Evolutionary conservation across 2,113 vertebrate species (phyloP), one percentile per base, ranked within the genome.

Genomic region (Lampris megalopsis): DNA sequence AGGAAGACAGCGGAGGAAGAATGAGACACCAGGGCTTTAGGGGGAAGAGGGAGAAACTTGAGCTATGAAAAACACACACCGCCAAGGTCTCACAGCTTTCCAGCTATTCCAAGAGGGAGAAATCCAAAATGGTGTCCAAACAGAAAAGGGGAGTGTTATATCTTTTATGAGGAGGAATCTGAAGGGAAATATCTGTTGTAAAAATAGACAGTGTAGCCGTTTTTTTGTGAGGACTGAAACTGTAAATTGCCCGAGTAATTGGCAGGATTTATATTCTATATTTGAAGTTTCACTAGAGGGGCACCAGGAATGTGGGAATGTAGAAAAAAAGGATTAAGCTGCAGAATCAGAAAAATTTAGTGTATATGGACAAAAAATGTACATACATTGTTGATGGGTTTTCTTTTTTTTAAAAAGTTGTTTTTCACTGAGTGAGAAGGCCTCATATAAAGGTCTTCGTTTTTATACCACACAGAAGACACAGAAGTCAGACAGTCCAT

Each of bases 1-100:
- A 93, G 90, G 87, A 92, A 92, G 77, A 88, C 75, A 64, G 72
- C 72, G 52, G 37, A 58, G 68, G 82, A 79, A 69, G 80, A 77
- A 85, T 56, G 82, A 77, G 81, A 87, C 82, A 85, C 75, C 57
- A 61, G 80, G 75, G 74, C 54, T 65, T 84, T 75, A 71, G 73
- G 24, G 24, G 24, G 81, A 75, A 42, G 70, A 11, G 80, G 50
- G 59, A 71, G 88, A 90, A 90, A 93, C 65, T 71, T 77, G 83
- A 91, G 78, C 89, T 89, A 80, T 68, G 74, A 87, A 91, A 89
- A 80, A 76, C 86, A 72, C 83, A 63, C 71, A 71, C 80, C 43
- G 84, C 75, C 59, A 42, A 47, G 75, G 83, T 64, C 58, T 82
- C 75, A 1, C 68, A 2, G 71, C 24, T 83, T 80, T 89, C 66